These are phyloP conservation scores for Cyprinodon brontotheroides DNA, from an alignment of 2,113 vertebrate species.

Conservation along the genomic window DNA sequence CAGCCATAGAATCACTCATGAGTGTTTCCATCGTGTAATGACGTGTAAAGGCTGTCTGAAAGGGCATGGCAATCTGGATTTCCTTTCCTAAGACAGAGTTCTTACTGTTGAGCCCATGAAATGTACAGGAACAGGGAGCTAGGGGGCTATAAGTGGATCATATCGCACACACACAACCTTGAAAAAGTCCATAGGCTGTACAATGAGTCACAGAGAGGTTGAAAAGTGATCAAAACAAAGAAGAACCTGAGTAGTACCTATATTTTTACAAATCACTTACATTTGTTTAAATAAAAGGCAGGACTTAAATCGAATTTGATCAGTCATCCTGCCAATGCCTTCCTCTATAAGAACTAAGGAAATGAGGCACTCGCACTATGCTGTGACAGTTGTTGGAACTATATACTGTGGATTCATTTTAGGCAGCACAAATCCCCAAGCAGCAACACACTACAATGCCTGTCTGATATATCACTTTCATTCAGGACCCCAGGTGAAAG, in stretches of 20 bases:
- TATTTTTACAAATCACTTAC: slow-evolving; percentile 10
- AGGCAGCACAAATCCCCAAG: slow-evolving; percentile 36
- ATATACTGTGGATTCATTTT: slow-evolving; percentile 1
- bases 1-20: no score
- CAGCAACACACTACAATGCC: slow-evolving; percentile 20
- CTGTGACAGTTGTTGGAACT: slow-evolving; percentile 25
- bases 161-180: no score
- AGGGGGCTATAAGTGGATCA: no score
- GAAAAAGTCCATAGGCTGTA: background rate
- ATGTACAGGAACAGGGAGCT: no score
- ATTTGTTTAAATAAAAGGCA: no score
- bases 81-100: no score
- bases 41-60: no score
- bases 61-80: no score
- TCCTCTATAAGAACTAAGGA: slow-evolving; percentile 7
- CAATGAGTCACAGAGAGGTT: slow-evolving; percentile 12
- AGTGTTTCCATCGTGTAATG: no score
- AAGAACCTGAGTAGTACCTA: slow-evolving; percentile 16
- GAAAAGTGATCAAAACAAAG: slow-evolving; percentile 10
- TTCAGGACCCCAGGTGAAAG: slow-evolving; percentile 29
- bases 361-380: slow-evolving; percentile 20
- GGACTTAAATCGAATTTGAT: background rate
- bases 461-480: slow-evolving; percentile 42
- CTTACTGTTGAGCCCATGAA: no score
- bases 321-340: background rate